Evolutionary conservation across 2,113 vertebrate genomes (phyloP).

Genomic region (Chaetura pelagica): DNA sequence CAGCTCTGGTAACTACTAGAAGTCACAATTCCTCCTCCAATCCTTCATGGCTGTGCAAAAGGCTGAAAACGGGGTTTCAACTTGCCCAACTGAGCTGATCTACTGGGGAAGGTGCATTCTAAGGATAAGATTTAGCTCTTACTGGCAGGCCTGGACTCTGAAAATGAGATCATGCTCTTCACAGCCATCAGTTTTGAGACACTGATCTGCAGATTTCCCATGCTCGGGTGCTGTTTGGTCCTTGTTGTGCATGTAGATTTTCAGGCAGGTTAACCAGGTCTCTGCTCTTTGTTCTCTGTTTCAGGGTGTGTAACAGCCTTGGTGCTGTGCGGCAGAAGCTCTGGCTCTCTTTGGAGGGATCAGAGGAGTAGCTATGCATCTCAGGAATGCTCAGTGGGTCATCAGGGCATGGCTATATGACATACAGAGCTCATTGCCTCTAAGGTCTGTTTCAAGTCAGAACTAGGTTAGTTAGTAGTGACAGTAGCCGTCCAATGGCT

Average conservation of each 20-base stretch:
- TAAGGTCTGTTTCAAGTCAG: not conserved
- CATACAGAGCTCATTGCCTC: not conserved
- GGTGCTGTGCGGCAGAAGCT: not conserved
- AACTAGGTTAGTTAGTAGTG: not conserved
- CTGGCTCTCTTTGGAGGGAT: not conserved
- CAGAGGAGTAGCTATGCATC: not conserved
- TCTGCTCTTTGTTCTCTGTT: not conserved
- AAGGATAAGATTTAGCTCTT: not conserved
- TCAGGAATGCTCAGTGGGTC: not conserved
- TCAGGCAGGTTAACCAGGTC: not conserved
- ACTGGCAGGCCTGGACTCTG: not conserved
- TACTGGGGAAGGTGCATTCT: not conserved
- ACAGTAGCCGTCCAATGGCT: not conserved
- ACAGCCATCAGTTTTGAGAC: not conserved
- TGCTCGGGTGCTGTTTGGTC: not conserved
- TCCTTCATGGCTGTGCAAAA: not conserved
- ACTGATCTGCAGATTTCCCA: not conserved
- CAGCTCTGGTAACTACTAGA: not conserved
- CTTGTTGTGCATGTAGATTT: not conserved
- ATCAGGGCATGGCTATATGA: not conserved
- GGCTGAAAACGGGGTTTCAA: not conserved
- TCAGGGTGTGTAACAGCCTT: not conserved
- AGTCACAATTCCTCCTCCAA: not conserved
- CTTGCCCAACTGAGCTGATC: not conserved
- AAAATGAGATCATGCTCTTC: not conserved